These are phyloP conservation scores for Ginglymostoma cirratum DNA, from an alignment of 2,113 vertebrate species.

Conservation along the genomic window DNA sequence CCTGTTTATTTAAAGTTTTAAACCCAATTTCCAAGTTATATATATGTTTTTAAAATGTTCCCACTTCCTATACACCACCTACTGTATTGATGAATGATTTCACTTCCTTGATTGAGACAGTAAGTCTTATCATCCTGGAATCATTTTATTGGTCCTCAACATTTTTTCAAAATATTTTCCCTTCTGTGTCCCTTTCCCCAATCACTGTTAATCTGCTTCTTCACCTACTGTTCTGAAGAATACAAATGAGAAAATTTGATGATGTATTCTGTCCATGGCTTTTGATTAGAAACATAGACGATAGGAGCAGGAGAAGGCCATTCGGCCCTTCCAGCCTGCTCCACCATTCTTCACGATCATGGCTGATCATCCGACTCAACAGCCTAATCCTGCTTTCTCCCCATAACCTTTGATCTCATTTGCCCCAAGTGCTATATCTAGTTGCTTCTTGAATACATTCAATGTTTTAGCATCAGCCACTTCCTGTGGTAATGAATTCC, in stretches of 20 bases:
- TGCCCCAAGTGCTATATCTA: too few species aligned
- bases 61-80: not conserved
- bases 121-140: not conserved
- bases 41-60: not conserved
- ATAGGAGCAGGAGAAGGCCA: too few species aligned
- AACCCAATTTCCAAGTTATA: not conserved
- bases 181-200: not conserved
- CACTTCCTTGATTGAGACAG: not conserved
- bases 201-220: not conserved
- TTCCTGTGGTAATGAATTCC: too few species aligned
- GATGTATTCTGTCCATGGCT: not conserved
- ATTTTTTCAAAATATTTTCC: not conserved
- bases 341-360: too few species aligned
- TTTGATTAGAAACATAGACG: too few species aligned
- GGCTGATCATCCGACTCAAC: too few species aligned
- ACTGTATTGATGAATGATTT: not conserved
- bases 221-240: not conserved
- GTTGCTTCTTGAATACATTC: too few species aligned
- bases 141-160: not conserved
- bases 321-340: too few species aligned
- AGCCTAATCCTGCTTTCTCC: too few species aligned
- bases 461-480: too few species aligned
- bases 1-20: not conserved
- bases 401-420: too few species aligned
- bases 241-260: not conserved